phyloP scores from a whole-genome alignment of 2,888 invertebrate species.

The Flexamia atlantica region DNA sequence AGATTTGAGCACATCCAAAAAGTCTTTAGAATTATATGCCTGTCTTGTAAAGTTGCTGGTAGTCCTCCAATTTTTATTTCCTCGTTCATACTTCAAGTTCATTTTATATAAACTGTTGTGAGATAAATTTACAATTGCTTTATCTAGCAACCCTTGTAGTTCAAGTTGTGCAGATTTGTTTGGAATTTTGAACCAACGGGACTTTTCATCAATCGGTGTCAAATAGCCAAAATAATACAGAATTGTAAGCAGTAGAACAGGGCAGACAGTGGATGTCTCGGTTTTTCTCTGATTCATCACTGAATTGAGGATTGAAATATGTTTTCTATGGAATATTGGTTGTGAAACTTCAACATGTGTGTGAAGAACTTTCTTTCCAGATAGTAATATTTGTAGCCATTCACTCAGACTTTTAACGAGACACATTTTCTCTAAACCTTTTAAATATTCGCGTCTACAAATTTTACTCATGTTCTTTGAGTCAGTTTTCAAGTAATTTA shows the following conservation, averaged over 20 bases:
- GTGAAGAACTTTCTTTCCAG: slow-evolving; percentile 7
- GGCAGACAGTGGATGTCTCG: neutral
- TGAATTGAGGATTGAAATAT: neutral
- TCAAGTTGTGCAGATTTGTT: neutral
- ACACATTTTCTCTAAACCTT: neutral
- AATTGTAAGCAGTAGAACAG: neutral
- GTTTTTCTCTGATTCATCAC: neutral
- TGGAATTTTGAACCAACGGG: slow-evolving; percentile 1
- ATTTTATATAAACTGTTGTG: neutral
- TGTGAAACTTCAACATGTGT: neutral
- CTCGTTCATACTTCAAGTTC: neutral
- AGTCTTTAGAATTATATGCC: neutral
- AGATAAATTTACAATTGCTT: neutral
- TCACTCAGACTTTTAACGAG: neutral
- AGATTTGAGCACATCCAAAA: neutral
- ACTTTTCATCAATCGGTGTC: neutral
- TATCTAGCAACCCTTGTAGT: neutral
- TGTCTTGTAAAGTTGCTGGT: neutral
- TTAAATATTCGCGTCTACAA: neutral
- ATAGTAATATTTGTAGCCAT: slow-evolving; percentile 4
- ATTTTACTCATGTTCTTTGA: neutral
- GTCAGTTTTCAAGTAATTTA: neutral
- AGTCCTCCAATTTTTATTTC: neutral
- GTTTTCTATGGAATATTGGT: neutral
- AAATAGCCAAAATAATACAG: neutral